Conservation (phyloP, 2,888 invertebrate genomes). For the Busseola fusca region DNA sequence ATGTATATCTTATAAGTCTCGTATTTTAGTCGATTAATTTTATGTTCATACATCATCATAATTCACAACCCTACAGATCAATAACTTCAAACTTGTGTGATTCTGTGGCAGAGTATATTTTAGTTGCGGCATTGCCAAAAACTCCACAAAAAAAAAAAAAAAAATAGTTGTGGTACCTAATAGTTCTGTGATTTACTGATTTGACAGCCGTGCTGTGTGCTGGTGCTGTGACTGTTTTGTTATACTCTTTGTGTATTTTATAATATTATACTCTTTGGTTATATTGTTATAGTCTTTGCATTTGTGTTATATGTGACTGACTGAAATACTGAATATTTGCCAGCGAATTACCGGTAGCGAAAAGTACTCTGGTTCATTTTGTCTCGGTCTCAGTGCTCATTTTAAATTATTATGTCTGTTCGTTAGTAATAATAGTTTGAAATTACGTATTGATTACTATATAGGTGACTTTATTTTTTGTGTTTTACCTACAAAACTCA, state of each 20-base stretch:
- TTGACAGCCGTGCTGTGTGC: background rate
- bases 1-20: background rate
- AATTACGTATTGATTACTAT: background rate
- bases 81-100: background rate
- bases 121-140: too few species aligned
- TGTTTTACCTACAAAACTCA: background rate
- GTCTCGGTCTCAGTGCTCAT: background rate
- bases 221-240: too few species aligned
- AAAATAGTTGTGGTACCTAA: too few species aligned
- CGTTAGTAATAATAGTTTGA: background rate
- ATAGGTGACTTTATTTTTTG: background rate
- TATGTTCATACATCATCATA: background rate
- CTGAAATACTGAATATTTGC: background rate
- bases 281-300: too few species aligned
- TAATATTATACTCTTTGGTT: too few species aligned
- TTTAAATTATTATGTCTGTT: background rate
- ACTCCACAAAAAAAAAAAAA: too few species aligned
- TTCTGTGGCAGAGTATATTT: too few species aligned
- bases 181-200: background rate
- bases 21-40: background rate
- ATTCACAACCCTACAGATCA: background rate
- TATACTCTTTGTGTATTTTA: too few species aligned
- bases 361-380: too few species aligned
- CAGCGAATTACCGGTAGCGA: background rate
- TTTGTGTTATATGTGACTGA: too few species aligned